Evolutionary conservation across 2,113 vertebrate species (phyloP).

Genomic region (Takifugu flavidus): DNA sequence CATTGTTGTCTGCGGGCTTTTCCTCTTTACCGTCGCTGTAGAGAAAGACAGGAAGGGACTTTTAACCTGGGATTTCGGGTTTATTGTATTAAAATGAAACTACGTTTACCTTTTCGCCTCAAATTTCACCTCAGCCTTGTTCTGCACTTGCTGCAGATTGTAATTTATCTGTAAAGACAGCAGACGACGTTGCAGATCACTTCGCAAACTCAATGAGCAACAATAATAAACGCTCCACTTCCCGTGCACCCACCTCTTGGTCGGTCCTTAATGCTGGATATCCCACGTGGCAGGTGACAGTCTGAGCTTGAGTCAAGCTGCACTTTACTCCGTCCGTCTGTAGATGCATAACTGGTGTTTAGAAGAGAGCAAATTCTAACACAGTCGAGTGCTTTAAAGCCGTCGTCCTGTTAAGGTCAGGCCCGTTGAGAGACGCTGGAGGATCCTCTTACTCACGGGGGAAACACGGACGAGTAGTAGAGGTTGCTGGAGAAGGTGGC

Average conservation of each 20-base stretch:
- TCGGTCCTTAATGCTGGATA: constrained; percentile 79
- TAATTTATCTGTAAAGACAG: constrained; percentile 79
- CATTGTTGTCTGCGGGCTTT: constrained; percentile 75
- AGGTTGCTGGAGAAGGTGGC: constrained; percentile 81
- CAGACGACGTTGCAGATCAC: constrained; percentile 3
- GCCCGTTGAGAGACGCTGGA: neutral
- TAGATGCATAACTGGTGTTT: neutral
- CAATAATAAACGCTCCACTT: too few species aligned
- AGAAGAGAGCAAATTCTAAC: neutral
- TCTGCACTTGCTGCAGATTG: constrained; percentile 79
- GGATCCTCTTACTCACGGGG: constrained; percentile 70
- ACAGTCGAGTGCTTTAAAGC: neutral
- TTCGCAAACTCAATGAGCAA: neutral
- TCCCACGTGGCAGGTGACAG: constrained; percentile 81
- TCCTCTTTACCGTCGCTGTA: constrained; percentile 83
- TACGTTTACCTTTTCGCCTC: constrained; percentile 76
- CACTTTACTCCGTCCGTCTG: constrained; percentile 84
- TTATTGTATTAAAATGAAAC: neutral
- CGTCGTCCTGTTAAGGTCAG: neutral
- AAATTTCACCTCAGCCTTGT: constrained; percentile 75
- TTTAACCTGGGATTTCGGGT: neutral
- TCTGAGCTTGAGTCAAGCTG: constrained; percentile 68
- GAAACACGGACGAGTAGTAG: constrained; percentile 81
- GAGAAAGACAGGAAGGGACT: constrained; percentile 7
- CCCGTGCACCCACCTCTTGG: constrained; percentile 73